phyloP scores from a whole-genome alignment of 1,140 invertebrate genomes.

The Penaeus indicus region DNA sequence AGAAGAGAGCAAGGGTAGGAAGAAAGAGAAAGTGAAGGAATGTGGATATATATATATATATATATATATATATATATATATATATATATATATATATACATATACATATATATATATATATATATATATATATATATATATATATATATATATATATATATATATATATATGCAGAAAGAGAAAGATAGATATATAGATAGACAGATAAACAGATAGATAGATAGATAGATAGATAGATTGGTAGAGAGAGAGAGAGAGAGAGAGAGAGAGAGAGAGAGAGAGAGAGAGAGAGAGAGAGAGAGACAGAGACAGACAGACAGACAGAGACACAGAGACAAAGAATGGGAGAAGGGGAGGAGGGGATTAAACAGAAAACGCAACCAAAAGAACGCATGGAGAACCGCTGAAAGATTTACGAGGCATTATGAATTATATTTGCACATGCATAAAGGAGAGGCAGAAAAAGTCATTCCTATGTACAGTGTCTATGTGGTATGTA shows the following conservation, averaged over 20 bases:
- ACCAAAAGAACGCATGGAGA: too few species aligned
- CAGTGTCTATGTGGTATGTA: background rate
- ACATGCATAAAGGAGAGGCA: too few species aligned
- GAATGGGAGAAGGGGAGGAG: background rate
- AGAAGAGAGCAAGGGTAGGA: too few species aligned
- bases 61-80: background rate
- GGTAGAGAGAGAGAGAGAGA: too few species aligned
- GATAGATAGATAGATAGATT: too few species aligned
- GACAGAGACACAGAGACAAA: background rate
- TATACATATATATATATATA: constrained; percentile 23
- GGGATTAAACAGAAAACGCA: too few species aligned
- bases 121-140: constrained; percentile 22
- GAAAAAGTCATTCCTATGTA: too few species aligned
- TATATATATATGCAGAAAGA: constrained; percentile 16
- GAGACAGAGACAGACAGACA: background rate
- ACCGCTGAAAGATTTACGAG: too few species aligned
- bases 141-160: constrained; percentile 22
- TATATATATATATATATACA: background rate
- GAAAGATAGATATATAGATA: background rate
- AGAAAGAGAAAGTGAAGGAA: too few species aligned
- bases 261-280: too few species aligned
- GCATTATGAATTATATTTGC: too few species aligned
- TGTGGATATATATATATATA: background rate
- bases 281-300: background rate
- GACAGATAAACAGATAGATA: background rate